These are phyloP conservation scores for Ailurus styani DNA, from an alignment of 2,113 vertebrate genomes.

Conservation along the genomic window DNA sequence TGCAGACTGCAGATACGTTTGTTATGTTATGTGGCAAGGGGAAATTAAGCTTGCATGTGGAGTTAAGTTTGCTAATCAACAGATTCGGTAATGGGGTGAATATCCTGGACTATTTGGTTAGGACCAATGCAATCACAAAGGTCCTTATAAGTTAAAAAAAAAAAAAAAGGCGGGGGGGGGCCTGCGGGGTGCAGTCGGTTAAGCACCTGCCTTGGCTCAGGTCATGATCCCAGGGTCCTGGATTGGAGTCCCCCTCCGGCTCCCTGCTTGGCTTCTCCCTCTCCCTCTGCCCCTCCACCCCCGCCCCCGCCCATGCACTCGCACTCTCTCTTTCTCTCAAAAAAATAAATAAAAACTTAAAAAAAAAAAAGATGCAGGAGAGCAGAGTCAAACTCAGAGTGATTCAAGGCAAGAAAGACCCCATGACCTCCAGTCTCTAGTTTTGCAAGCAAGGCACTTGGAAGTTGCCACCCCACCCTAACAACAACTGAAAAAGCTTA, in stretches of 20 bases:
- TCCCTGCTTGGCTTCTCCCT: background rate
- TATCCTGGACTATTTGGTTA: background rate
- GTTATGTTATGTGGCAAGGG: background rate
- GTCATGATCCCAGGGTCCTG: background rate
- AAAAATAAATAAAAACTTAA: background rate
- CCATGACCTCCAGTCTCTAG: background rate
- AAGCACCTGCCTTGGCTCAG: background rate
- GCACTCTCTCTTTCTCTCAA: background rate
- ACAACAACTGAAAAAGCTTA: background rate
- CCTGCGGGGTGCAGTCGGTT: background rate
- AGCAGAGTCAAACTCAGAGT: background rate
- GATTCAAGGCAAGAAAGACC: accelerated
- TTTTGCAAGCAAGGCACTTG: background rate
- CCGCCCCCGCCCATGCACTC: too few species aligned
- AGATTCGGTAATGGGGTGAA: background rate
- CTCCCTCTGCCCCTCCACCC: background rate
- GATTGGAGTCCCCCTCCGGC: background rate
- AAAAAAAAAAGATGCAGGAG: background rate
- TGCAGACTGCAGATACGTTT: background rate
- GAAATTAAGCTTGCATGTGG: background rate
- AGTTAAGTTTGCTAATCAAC: background rate
- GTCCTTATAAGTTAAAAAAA: background rate
- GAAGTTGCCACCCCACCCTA: background rate
- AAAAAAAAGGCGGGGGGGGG: too few species aligned
- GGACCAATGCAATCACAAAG: background rate